phyloP scores from a whole-genome alignment of 2,888 invertebrate genomes.

The Andrena trimmerana region DNA sequence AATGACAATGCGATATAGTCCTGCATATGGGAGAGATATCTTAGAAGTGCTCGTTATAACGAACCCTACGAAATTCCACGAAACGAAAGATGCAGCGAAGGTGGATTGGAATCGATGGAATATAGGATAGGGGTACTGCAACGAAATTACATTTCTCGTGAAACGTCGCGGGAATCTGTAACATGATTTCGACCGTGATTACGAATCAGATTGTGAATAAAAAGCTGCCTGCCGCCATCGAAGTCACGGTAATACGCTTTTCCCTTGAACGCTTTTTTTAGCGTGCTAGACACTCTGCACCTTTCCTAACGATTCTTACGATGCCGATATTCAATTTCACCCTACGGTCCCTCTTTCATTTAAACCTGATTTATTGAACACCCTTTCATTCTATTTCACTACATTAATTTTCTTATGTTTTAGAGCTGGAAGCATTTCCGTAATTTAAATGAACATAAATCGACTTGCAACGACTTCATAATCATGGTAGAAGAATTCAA shows the following conservation, averaged over 20 bases:
- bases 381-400: not conserved
- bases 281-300: not conserved
- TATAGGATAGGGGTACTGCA: not conserved
- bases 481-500: no score
- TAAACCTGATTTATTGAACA: not conserved
- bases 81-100: not conserved
- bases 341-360: not conserved
- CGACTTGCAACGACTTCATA: no score
- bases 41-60: not conserved
- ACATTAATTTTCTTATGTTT: conserved; percentile 7
- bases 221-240: conserved; percentile 14
- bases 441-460: no score
- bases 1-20: not conserved
- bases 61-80: not conserved
- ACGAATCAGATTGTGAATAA: conserved; percentile 37
- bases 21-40: not conserved
- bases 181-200: conserved; percentile 44
- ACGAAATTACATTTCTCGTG: conserved; percentile 25
- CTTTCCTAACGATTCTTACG: not conserved
- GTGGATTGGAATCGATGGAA: not conserved
- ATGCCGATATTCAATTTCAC: not conserved
- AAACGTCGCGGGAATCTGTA: conserved; percentile 11
- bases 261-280: not conserved
- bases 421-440: not conserved
- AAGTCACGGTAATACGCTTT: not conserved